Evolutionary conservation across 1,140 invertebrate genomes (phyloP).

Genomic region (Panonychus citri): DNA sequence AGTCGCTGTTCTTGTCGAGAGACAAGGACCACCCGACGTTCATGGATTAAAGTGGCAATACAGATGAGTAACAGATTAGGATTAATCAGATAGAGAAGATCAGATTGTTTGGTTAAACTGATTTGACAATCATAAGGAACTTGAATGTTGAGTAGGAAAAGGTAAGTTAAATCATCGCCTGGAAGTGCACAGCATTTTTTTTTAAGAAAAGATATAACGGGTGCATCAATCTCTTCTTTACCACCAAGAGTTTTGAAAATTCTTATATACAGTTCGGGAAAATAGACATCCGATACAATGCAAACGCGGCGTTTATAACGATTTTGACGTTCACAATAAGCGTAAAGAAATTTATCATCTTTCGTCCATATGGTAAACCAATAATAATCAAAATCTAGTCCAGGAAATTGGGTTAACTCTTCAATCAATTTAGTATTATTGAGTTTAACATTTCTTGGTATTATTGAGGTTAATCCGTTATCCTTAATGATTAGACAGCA

Average conservation of each 20-base stretch:
- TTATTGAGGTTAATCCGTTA: background rate
- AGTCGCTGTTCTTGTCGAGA: background rate
- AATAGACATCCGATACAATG: background rate
- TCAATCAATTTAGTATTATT: background rate
- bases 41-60: background rate
- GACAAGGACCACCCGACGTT: background rate
- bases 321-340: background rate
- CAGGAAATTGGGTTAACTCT: background rate
- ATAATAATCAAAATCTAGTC: background rate
- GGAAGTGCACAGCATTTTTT: background rate
- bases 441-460: background rate
- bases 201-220: background rate
- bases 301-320: background rate
- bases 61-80: background rate
- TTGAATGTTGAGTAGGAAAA: background rate
- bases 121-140: conserved; percentile 1
- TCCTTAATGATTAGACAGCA: background rate
- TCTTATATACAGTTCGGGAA: background rate
- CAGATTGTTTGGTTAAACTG: background rate
- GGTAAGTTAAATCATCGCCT: background rate
- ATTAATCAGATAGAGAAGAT: background rate
- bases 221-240: background rate
- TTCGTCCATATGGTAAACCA: background rate
- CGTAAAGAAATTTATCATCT: background rate
- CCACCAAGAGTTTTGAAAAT: background rate